Conservation (phyloP, 1,140 invertebrate species). For the Cydia splendana region DNA sequence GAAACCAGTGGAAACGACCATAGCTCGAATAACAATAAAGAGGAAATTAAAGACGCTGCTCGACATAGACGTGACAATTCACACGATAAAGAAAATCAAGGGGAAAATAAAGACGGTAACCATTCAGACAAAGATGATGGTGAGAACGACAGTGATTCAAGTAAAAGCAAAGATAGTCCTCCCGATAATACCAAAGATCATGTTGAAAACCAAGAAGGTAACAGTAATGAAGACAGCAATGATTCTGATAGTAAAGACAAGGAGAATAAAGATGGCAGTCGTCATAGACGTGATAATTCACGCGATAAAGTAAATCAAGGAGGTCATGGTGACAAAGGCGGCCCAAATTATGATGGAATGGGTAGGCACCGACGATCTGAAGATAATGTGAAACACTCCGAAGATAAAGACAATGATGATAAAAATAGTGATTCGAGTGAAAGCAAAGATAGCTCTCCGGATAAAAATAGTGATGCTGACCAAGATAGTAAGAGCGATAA, state of each 20-base stretch:
- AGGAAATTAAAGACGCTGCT: not conserved
- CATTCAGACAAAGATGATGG: not conserved
- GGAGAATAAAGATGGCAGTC: not conserved
- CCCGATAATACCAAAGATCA: no score
- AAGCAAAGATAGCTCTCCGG: not conserved
- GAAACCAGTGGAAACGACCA: no score
- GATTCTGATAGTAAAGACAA: not conserved
- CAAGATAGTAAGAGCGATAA: not conserved
- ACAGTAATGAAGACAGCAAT: no score
- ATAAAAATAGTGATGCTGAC: not conserved
- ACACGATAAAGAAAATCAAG: not conserved
- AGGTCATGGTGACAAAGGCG: not conserved
- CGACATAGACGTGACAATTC: not conserved
- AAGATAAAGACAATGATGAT: not conserved
- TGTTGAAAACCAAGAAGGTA: no score
- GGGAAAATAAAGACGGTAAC: not conserved
- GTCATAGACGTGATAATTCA: not conserved
- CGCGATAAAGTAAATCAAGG: not conserved
- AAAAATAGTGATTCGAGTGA: not conserved
- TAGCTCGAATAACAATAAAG: not conserved
- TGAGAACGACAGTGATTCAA: not conserved
- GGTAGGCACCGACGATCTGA: not conserved
- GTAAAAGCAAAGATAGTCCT: no score
- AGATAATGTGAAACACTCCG: not conserved
- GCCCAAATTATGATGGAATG: not conserved